Base-by-base conservation (phyloP, 2,797 vertebrate species). In the Danio jaintianensis region DNA sequence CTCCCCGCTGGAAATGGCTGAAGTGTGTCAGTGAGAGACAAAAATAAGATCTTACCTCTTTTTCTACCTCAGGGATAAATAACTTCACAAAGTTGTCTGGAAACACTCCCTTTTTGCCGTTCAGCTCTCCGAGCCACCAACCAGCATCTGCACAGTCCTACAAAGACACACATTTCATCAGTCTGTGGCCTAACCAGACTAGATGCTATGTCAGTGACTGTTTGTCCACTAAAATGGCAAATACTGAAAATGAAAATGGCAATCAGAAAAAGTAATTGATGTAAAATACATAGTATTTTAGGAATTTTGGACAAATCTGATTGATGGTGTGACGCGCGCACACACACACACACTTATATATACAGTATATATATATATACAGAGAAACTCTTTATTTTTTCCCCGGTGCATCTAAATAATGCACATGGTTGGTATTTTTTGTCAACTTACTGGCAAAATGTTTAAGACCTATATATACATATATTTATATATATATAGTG, bases 71-170 rank as follows among this genome's bases (percentile, higher is more conserved):
- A 1, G 94, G 90, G 70, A 95, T 89, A 52, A 98, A 93, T 84
- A 98, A 92, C 92, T 99, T 98, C 84, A 99, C 98, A 85, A 99
- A 99, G 89, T 99, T 99, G 87, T 99, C 98, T 3, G 98, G 98
- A 87, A 99, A 99, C 40, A 98, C 97, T 13, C 97, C 98, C 88
- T 94, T 92, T 85, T 94, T 93, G 78, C 96, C 96, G 0, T 95
- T 95, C 78, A 97, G 88, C 86, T 99, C 97, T 45, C 98, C 98
- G 94, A 96, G 96, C 98, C 98, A 99, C 98, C 98, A 98, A 74
- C 98, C 97, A 0, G 95, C 94, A 15, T 99, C 98, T 0, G 96
- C 95, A 83, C 98, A 99, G 7, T 98, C 97, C 97, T 99, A 73
- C 62, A 77, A 59, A 85, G 20, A 86, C 52, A 71, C 58, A 66